Evolutionary conservation across 2,797 vertebrate species (phyloP).

Genomic region (Masticophis lateralis): DNA sequence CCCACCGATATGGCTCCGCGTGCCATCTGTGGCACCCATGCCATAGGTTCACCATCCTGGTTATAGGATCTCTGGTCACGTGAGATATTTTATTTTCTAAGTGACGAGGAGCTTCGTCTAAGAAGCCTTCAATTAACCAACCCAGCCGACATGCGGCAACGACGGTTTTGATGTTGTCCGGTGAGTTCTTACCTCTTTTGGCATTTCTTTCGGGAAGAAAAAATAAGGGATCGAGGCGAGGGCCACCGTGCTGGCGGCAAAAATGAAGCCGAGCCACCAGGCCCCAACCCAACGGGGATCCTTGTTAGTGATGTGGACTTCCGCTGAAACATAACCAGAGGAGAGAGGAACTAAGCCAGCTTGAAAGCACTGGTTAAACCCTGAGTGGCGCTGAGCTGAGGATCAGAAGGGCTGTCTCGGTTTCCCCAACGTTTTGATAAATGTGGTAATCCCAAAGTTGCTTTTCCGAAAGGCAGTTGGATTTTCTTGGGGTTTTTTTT

Average conservation of each 20-base stretch:
- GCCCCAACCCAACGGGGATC: constrained; percentile 94
- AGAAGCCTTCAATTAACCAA: background rate
- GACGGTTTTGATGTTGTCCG: background rate
- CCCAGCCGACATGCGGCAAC: no score
- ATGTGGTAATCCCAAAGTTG: no score
- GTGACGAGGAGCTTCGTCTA: background rate
- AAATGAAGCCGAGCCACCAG: constrained; percentile 94
- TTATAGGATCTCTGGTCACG: no score
- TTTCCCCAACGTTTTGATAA: no score
- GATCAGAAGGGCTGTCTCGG: no score
- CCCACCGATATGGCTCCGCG: no score
- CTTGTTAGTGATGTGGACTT: constrained; percentile 65
- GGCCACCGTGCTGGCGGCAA: constrained; percentile 79
- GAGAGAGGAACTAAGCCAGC: background rate
- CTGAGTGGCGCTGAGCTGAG: background rate
- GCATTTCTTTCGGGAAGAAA: constrained; percentile 88
- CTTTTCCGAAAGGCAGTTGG: no score
- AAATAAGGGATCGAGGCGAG: constrained; percentile 84
- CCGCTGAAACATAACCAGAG: constrained; percentile 64
- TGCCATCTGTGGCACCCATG: no score
- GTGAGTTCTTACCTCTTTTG: constrained; percentile 75
- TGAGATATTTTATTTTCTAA: no score
- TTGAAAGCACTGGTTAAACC: background rate
- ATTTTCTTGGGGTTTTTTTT: no score
- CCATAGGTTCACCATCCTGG: no score